These are phyloP conservation scores for Pluvialis apricaria DNA, from an alignment of 2,113 vertebrate genomes.

Conservation along the genomic window DNA sequence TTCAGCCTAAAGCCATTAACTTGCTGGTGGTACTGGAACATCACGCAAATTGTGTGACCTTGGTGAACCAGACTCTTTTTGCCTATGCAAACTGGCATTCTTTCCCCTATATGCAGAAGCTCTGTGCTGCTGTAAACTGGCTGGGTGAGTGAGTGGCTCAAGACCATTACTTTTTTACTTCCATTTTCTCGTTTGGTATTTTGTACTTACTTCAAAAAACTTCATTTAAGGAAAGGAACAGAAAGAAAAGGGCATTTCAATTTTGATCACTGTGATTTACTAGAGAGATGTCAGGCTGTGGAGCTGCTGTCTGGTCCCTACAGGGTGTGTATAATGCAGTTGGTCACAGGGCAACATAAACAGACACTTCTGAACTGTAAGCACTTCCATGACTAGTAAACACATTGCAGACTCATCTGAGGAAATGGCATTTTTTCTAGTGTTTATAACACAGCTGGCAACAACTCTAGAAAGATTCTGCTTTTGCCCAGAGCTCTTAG, in stretches of 20 bases:
- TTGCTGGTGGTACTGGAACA: not conserved
- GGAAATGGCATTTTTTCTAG: not conserved
- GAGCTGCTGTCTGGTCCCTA: not conserved
- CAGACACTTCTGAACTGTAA: not conserved
- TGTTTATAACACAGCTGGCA: not conserved
- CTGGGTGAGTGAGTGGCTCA: not conserved
- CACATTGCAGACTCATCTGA: not conserved
- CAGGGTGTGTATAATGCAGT: not conserved
- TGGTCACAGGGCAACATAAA: not conserved
- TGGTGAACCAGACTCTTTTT: not conserved
- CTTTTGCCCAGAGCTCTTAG: not conserved
- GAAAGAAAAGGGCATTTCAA: not conserved
- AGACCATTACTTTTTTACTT: not conserved
- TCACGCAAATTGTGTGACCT: not conserved
- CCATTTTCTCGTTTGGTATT: not conserved
- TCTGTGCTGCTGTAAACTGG: not conserved
- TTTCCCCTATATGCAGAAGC: not conserved
- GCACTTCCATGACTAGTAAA: not conserved
- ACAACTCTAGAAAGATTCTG: not conserved
- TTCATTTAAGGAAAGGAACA: not conserved
- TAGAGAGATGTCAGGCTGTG: not conserved
- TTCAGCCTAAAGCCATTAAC: not conserved
- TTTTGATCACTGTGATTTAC: not conserved
- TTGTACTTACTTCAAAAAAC: not conserved
- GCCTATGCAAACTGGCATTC: not conserved